Evolutionary conservation across 2,113 vertebrate genomes (phyloP).

Genomic region (Coreoperca whiteheadi): DNA sequence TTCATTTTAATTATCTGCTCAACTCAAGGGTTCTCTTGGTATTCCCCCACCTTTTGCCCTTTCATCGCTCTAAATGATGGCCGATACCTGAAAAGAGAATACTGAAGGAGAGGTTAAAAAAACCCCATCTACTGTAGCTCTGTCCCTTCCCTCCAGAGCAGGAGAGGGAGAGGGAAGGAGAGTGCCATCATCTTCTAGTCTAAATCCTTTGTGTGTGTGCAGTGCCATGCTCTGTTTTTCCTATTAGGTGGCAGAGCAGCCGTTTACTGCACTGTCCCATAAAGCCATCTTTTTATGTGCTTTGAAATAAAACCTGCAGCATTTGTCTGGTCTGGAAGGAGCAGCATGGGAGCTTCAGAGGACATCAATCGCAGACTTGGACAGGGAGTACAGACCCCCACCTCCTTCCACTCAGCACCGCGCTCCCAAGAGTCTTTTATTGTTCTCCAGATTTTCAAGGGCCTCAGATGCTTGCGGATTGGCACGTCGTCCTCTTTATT

Average conservation of each 20-base stretch:
- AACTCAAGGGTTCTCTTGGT: constrained; percentile 76
- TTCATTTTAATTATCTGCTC: constrained; percentile 85
- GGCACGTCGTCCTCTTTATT: constrained; percentile 65
- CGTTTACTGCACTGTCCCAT: constrained; percentile 73
- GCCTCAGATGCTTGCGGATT: constrained; percentile 71
- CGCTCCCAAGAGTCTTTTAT: constrained; percentile 75
- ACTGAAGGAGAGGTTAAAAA: constrained; percentile 38
- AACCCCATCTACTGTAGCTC: constrained; percentile 1
- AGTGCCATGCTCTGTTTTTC: constrained; percentile 64
- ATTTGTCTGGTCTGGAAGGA: constrained; percentile 79
- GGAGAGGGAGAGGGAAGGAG: constrained; percentile 25
- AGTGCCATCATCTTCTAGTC: constrained; percentile 36
- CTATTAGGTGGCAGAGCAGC: constrained; percentile 72
- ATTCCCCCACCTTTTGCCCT: constrained; percentile 69
- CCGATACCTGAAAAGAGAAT: constrained; percentile 61
- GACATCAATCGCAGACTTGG: constrained; percentile 80
- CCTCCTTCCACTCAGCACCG: constrained; percentile 54
- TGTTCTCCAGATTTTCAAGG: constrained; percentile 76
- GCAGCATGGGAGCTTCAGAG: constrained; percentile 72
- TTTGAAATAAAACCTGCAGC: constrained; percentile 82
- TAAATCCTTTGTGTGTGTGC: constrained; percentile 66
- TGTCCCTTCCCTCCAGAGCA: constrained; percentile 30
- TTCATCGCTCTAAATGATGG: constrained; percentile 72
- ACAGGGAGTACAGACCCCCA: constrained; percentile 48
- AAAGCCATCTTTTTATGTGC: constrained; percentile 77